These are phyloP conservation scores for Cephalopachus bancanus DNA, from an alignment of 2,797 vertebrate species.

Conservation along the genomic window DNA sequence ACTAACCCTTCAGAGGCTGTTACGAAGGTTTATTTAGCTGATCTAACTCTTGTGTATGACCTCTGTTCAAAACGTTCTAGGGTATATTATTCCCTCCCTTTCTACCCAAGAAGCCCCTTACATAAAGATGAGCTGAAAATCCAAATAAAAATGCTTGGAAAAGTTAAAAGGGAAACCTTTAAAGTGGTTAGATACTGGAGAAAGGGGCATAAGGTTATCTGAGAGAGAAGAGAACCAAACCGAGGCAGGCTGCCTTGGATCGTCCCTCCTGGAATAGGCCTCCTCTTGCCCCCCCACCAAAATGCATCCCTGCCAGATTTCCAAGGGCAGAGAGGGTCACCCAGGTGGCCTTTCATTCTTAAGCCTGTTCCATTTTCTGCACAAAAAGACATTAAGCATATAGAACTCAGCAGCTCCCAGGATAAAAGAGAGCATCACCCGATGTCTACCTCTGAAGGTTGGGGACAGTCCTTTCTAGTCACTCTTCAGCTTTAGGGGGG, in stretches of 20 bases:
- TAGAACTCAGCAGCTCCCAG: not conserved
- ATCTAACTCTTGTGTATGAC: not conserved
- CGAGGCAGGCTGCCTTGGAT: not conserved
- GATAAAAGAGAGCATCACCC: not conserved
- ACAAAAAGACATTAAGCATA: not conserved
- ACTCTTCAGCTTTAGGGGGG: conserved; percentile 44
- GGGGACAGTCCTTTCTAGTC: conserved; percentile 41
- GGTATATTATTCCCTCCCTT: not conserved
- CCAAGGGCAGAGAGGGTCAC: not conserved
- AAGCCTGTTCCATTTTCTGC: not conserved
- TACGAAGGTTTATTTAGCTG: not conserved
- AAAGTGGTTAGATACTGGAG: not conserved
- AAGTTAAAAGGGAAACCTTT: conserved; percentile 4
- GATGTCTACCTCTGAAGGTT: conserved; percentile 54
- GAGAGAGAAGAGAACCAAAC: not conserved
- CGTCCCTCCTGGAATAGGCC: not conserved
- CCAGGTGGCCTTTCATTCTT: not conserved
- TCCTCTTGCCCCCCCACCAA: not conserved
- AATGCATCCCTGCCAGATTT: not conserved
- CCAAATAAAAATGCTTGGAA: conserved; percentile 26
- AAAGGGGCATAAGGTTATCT: not conserved
- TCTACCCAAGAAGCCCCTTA: not conserved
- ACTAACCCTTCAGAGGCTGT: not conserved
- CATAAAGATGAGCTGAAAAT: not conserved
- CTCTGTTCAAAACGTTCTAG: conserved; percentile 27